Evolutionary conservation across 1,140 invertebrate species (phyloP).

Genomic region (Caenorhabditis tropicalis): DNA sequence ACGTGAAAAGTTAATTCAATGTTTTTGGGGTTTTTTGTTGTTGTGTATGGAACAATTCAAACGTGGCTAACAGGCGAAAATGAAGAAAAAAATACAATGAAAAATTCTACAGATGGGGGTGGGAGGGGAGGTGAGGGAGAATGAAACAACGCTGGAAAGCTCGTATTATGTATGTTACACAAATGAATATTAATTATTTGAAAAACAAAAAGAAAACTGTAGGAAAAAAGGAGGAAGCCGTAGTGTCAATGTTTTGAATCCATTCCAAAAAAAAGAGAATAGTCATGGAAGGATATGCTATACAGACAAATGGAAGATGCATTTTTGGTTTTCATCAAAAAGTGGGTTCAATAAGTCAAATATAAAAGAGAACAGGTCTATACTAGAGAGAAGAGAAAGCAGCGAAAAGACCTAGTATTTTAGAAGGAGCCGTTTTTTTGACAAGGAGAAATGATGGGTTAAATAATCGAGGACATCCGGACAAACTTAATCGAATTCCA

Average conservation of each 20-base stretch:
- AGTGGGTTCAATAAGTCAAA: not conserved
- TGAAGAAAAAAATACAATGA: not conserved
- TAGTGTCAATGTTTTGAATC: not conserved
- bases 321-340: not conserved
- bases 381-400: not conserved
- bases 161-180: not conserved
- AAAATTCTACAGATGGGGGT: too few species aligned
- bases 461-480: not conserved
- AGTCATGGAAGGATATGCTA: conserved; percentile 34
- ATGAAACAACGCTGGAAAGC: conserved; percentile 28
- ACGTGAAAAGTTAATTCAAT: not conserved
- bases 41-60: too few species aligned
- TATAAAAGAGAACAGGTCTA: not conserved
- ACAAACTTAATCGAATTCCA: not conserved
- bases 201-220: conserved; percentile 5
- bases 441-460: not conserved
- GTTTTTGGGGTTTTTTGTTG: too few species aligned
- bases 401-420: too few species aligned
- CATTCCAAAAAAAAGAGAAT: conserved; percentile 1
- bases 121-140: not conserved
- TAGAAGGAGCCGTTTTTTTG: too few species aligned
- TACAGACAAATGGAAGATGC: not conserved
- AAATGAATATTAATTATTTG: not conserved
- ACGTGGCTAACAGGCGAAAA: not conserved
- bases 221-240: not conserved